These are phyloP conservation scores for Thalassoma bifasciatum DNA, from an alignment of 2,113 vertebrate species.

Conservation along the genomic window DNA sequence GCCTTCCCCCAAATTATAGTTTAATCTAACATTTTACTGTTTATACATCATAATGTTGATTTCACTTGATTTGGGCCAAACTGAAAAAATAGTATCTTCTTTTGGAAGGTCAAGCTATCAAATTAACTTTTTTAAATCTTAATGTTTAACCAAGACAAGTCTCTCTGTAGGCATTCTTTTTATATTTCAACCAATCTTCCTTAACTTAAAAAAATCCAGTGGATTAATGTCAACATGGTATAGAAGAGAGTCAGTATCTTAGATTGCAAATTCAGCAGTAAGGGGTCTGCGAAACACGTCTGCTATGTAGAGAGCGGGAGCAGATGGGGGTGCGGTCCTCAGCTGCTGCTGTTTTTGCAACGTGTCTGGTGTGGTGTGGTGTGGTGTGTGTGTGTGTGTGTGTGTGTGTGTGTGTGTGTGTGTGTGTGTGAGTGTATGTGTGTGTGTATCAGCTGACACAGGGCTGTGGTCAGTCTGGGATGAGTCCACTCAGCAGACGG, in stretches of 20 bases:
- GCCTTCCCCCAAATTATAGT: too few species aligned
- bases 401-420: conserved; percentile 39
- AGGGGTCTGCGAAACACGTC: conserved; percentile 32
- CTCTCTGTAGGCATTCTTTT: not conserved
- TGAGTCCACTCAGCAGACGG: conserved; percentile 69
- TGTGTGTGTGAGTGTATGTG: conserved; percentile 42
- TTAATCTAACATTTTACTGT: too few species aligned
- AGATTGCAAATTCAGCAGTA: conserved; percentile 29
- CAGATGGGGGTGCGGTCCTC: conserved; percentile 27
- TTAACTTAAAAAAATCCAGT: too few species aligned
- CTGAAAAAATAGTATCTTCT: too few species aligned
- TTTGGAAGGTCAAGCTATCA: not conserved
- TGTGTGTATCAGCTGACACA: conserved; percentile 61
- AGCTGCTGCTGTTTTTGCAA: conserved; percentile 52
- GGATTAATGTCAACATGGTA: not conserved
- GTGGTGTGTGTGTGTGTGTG: conserved; percentile 32
- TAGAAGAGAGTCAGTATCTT: not conserved
- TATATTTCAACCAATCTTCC: not conserved
- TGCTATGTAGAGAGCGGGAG: conserved; percentile 34
- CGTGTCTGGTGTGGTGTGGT: conserved; percentile 17
- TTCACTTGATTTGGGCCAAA: not conserved
- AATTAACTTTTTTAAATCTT: not conserved
- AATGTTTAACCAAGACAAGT: not conserved
- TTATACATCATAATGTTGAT: too few species aligned
- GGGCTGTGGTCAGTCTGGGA: conserved; percentile 49